phyloP scores from a whole-genome alignment of 2,797 vertebrate genomes.

The Danio jaintianensis region DNA sequence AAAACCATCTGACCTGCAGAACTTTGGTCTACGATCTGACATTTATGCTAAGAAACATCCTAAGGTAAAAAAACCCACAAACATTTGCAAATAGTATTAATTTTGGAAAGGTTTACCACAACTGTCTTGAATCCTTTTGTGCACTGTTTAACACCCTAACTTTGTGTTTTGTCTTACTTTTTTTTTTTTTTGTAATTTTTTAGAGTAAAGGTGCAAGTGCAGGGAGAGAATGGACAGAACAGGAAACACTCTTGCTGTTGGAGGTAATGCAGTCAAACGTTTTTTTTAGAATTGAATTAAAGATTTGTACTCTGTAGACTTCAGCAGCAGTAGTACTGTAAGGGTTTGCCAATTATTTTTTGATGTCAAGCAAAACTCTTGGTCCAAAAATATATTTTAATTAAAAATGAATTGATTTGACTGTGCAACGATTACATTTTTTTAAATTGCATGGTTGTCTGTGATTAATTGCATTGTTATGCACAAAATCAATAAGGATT shows the following conservation, averaged over 20 bases:
- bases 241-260: constrained; percentile 92
- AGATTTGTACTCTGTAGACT: not conserved
- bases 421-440: no score
- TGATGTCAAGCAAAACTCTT: not conserved
- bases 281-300: not conserved
- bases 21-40: constrained; percentile 92
- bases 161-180: constrained; percentile 6
- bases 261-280: constrained; percentile 81
- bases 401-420: no score
- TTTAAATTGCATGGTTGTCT: no score
- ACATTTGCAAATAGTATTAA: not conserved
- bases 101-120: not conserved
- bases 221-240: constrained; percentile 96
- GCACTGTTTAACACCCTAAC: not conserved
- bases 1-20: constrained; percentile 92
- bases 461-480: no score
- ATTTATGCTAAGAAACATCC: constrained; percentile 94
- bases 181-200: constrained; percentile 10
- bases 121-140: not conserved
- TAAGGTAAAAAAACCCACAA: constrained; percentile 72
- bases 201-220: constrained; percentile 95
- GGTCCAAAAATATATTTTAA: no score
- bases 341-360: not conserved
- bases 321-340: not conserved
- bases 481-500: no score